These are phyloP conservation scores for Macrotis lagotis DNA, from an alignment of 2,113 vertebrate genomes.

Conservation along the genomic window DNA sequence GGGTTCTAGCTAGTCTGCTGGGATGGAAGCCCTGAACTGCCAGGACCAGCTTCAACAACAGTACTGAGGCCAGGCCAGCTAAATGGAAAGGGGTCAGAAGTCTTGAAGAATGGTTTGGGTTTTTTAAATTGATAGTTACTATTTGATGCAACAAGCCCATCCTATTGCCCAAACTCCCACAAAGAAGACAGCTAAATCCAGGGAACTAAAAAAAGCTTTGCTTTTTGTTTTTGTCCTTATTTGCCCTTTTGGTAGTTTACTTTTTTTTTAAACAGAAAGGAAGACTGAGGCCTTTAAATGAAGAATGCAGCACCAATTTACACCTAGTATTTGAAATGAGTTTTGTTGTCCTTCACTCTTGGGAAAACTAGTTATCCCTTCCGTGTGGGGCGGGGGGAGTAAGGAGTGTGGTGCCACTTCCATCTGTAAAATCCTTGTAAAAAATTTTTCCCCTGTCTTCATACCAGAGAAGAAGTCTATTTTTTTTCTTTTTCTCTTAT, in stretches of 20 bases:
- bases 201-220: background rate
- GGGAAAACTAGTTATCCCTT: background rate
- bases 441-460: background rate
- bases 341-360: background rate
- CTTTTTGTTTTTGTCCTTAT: background rate
- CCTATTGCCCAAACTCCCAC: background rate
- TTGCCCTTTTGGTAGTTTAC: background rate
- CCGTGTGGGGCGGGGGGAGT: background rate
- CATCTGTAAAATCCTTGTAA: background rate
- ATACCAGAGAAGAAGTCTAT: background rate
- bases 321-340: background rate
- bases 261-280: background rate
- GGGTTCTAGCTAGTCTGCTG: background rate
- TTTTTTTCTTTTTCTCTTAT: background rate
- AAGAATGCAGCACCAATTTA: background rate
- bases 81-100: background rate
- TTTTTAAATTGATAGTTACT: background rate
- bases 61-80: background rate
- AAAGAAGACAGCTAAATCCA: background rate
- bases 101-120: background rate
- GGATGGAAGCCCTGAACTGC: background rate
- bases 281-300: background rate
- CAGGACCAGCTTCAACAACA: background rate
- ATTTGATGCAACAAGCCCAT: background rate
- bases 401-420: too few species aligned